A percentile compares a stretch with the other conserved stretches of the same genome.
Evolutionary conservation across 2,888 invertebrate genomes (phyloP).

Genomic region (Tenthredo distinguenda): DNA sequence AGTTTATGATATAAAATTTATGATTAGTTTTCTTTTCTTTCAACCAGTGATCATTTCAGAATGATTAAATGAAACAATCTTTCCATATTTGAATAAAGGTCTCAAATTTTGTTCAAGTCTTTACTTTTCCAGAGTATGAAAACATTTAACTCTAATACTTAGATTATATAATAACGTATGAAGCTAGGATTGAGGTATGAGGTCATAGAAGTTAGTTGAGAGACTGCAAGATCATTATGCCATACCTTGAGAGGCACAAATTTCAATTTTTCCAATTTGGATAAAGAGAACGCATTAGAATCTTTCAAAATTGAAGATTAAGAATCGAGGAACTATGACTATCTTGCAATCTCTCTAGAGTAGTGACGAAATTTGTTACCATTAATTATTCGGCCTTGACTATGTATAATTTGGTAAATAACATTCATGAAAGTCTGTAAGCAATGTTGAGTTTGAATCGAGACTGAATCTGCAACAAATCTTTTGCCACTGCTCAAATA

Average conservation of each 20-base stretch:
- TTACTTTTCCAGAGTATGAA: not conserved
- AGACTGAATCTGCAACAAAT: not conserved
- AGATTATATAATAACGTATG: not conserved
- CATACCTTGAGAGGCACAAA: not conserved
- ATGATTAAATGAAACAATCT: not conserved
- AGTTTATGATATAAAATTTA: not conserved
- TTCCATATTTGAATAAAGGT: not conserved
- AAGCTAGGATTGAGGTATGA: not conserved
- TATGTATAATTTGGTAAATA: not conserved
- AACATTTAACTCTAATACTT: not conserved
- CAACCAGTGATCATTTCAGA: not conserved
- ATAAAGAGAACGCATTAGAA: not conserved
- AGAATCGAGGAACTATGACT: not conserved
- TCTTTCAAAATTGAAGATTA: not conserved
- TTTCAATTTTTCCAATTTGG: not conserved
- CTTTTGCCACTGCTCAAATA: conserved; percentile 33
- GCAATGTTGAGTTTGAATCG: not conserved
- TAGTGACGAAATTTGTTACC: not conserved
- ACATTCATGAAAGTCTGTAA: not conserved
- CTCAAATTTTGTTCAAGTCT: not conserved
- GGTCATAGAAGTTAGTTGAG: conserved; percentile 28
- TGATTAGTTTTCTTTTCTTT: not conserved
- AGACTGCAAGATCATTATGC: conserved; percentile 24
- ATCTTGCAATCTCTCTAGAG: conserved; percentile 28
- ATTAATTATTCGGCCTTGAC: not conserved